phyloP scores from a whole-genome alignment of 2,797 vertebrate genomes.

The Acanthis flammea region DNA sequence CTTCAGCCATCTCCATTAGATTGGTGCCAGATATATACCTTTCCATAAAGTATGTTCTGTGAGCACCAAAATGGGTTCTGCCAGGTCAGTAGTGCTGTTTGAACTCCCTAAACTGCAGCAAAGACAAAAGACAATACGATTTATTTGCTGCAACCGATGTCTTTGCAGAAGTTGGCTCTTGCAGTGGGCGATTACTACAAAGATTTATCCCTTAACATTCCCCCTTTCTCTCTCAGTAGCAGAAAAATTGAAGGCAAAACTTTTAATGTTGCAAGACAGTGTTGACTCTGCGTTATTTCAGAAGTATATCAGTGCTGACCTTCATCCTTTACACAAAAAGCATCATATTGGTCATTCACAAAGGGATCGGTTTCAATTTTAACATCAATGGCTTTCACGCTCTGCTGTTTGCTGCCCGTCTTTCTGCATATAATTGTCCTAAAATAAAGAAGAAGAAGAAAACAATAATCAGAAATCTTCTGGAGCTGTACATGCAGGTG shows the following conservation, averaged over 20 bases:
- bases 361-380: slow-evolving; percentile 80
- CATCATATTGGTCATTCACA: slow-evolving; percentile 71
- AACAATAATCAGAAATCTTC: slow-evolving; percentile 43
- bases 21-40: not conserved
- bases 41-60: not conserved
- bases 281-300: not conserved
- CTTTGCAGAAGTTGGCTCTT: not conserved
- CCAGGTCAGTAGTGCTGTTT: not conserved
- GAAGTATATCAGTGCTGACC: slow-evolving; percentile 75
- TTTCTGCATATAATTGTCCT: slow-evolving; percentile 85
- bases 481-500: not conserved
- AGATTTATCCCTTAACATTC: not conserved
- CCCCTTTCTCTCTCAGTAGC: not conserved
- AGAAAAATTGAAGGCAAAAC: slow-evolving; percentile 3
- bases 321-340: slow-evolving; percentile 88
- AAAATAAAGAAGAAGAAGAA: slow-evolving; percentile 62
- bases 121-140: not conserved
- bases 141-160: not conserved
- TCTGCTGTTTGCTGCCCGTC: slow-evolving; percentile 73
- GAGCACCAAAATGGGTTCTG: not conserved
- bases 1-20: not conserved
- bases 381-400: slow-evolving; percentile 82
- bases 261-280: not conserved
- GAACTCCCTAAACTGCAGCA: not conserved
- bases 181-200: accelerated